Base-by-base conservation (phyloP, 37 sponge, comb jelly and placozoan species). In the Cladorhizidae sp. region DNA sequence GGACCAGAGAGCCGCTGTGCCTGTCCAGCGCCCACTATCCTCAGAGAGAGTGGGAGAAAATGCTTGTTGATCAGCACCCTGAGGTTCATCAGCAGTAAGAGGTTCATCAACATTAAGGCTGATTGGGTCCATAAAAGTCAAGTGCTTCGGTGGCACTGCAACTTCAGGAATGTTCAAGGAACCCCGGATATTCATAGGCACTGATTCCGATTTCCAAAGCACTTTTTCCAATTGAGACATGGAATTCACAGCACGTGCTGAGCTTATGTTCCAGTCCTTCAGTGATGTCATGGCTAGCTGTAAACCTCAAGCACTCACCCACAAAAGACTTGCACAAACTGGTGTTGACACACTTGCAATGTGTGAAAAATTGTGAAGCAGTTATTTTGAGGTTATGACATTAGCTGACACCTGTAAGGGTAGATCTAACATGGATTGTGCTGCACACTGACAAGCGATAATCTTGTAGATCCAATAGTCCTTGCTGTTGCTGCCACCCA, bases 371-470 rank as follows among this genome's bases (percentile, higher is more conserved):
- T 29, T 17, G 29, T 9, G 49, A 45, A 45, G 49, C 9, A 61
- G 15, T 15, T 23, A 61, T 61, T 29, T n/a, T n/a, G n/a, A n/a
- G n/a, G n/a, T n/a, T n/a, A n/a, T n/a, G n/a, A n/a, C n/a, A n/a
- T n/a, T n/a, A n/a, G n/a, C n/a, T n/a, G n/a, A n/a, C n/a, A n/a
- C n/a, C n/a, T n/a, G n/a, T n/a, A n/a, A n/a, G n/a, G 6, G 25
- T 61, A 12, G 29, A 61, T 6, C 5, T 29, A 61, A 61, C 62
- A 25, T 63, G 68, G 7, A 32, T 68, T 79, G 69, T 79, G 80
- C 80, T 52, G 56, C 54, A 20, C 80, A 79, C 80, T 79, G 80
- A 79, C 70, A 2, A 67, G 70, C 80, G 69, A 79, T 55, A 79
- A 68, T 52, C 36, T 32, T 75, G 76, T 7, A n/a, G 57, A 57